Conservation (phyloP, 2,797 vertebrate genomes). For the Sciaenops ocellatus region DNA sequence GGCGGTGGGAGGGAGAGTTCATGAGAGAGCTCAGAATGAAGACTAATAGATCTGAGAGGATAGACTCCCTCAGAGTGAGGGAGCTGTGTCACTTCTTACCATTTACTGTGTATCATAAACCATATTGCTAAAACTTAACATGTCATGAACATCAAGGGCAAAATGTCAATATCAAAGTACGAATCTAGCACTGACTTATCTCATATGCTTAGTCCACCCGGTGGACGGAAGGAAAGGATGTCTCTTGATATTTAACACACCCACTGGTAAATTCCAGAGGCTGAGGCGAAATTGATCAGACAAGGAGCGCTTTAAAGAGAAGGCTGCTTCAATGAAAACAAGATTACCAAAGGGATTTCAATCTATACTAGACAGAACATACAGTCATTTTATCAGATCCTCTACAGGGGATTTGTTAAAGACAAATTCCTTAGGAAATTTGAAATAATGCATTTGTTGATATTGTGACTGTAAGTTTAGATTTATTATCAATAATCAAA, state of each 20-base stretch:
- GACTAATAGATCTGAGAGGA: not conserved
- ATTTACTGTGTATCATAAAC: not conserved
- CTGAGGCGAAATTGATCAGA: slow-evolving; percentile 39
- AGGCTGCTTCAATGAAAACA: slow-evolving; percentile 41
- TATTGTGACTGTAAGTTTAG: not conserved
- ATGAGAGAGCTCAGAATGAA: not conserved
- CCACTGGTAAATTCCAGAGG: slow-evolving; percentile 25
- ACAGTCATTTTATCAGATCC: slow-evolving; percentile 14
- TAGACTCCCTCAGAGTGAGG: no score
- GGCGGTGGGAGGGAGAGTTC: not conserved
- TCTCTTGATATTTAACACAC: slow-evolving; percentile 23
- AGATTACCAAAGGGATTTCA: slow-evolving; percentile 38
- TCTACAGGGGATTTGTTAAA: not conserved
- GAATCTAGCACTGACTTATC: not conserved
- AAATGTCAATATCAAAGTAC: not conserved
- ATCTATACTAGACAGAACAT: slow-evolving; percentile 12
- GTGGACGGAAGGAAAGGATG: slow-evolving; percentile 14
- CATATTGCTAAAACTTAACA: slow-evolving; percentile 1
- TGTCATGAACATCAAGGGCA: slow-evolving; percentile 15
- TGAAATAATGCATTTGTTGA: not conserved
- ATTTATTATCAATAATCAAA: not conserved
- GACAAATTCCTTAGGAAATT: not conserved
- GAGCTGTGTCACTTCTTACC: not conserved
- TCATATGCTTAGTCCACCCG: not conserved
- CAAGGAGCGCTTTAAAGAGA: slow-evolving; percentile 34